phyloP scores from a whole-genome alignment of 2,888 invertebrate genomes.

The Carcina quercana region DNA sequence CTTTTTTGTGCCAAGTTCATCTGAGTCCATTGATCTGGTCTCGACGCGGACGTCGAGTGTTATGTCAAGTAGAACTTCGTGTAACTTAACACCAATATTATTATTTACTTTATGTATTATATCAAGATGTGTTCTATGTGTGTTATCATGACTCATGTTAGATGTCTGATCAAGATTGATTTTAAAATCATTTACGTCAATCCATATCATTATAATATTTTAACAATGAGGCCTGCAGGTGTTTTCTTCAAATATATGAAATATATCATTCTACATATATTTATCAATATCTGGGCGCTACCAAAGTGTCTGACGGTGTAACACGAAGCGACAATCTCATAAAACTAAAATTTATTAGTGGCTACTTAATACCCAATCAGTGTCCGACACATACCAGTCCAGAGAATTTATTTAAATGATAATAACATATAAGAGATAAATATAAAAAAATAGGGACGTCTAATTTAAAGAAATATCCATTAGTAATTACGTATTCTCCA shows the following conservation, averaged over 20 bases:
- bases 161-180: background rate
- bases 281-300: too few relatives aligned
- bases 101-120: slow-evolving; percentile 21
- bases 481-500: slow-evolving; percentile 41
- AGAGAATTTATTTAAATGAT: slow-evolving; percentile 26
- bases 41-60: slow-evolving; percentile 44
- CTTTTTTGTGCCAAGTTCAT: slow-evolving; percentile 55
- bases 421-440: slow-evolving; percentile 23
- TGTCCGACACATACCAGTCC: slow-evolving; percentile 19
- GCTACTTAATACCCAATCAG: slow-evolving; percentile 32
- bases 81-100: slow-evolving; percentile 36
- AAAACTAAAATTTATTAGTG: slow-evolving; percentile 26
- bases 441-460: slow-evolving; percentile 25
- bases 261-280: slow-evolving; percentile 2
- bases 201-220: background rate
- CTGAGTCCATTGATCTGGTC: slow-evolving; percentile 45
- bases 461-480: slow-evolving; percentile 38
- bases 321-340: slow-evolving; percentile 7
- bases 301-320: too few relatives aligned
- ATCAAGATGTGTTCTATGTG: slow-evolving; percentile 17
- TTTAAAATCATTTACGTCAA: background rate
- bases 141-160: slow-evolving; percentile 3
- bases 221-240: background rate
- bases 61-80: slow-evolving; percentile 42
- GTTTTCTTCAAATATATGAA: background rate